Percentiles rank a stretch among this genome's conserved stretches.
Evolutionary conservation across 2,888 invertebrate species (phyloP).

Genomic region (Andrena marginata): DNA sequence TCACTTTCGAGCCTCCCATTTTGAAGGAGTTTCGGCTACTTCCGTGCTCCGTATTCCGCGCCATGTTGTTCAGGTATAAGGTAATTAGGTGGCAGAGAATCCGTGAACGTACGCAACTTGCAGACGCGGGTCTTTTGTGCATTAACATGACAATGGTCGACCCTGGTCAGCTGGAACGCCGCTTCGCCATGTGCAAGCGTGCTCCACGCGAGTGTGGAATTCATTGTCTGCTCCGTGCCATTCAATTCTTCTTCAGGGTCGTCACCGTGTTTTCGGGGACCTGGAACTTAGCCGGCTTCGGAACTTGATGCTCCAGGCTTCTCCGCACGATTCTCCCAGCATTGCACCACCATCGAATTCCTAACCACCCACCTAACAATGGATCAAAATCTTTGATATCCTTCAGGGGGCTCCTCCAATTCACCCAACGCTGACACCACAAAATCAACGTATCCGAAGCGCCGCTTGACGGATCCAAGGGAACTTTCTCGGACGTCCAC

Average conservation of each 20-base stretch:
- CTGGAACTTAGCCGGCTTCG: conserved; percentile 42
- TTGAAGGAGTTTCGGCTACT: not conserved
- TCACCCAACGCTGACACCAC: too few relatives aligned
- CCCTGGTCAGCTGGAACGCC: conserved; percentile 67
- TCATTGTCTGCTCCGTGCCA: conserved; percentile 64
- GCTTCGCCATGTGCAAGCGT: conserved; percentile 55
- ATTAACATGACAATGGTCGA: conserved; percentile 68
- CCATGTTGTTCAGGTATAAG: conserved; percentile 2
- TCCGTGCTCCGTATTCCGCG: not conserved
- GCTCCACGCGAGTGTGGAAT: conserved; percentile 58
- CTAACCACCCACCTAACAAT: too few relatives aligned
- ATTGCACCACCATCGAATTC: too few relatives aligned
- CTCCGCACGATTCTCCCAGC: too few relatives aligned
- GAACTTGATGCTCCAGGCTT: not conserved
- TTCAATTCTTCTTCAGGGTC: conserved; percentile 67
- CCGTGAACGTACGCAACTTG: conserved; percentile 29
- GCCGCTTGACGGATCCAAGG: too few relatives aligned
- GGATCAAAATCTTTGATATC: too few relatives aligned
- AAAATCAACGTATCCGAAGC: too few relatives aligned
- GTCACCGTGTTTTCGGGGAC: conserved; percentile 50
- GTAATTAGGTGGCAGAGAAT: conserved; percentile 34
- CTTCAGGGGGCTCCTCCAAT: too few relatives aligned
- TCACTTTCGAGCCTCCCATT: not conserved
- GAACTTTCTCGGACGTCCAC: too few relatives aligned
- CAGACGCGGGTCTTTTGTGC: conserved; percentile 38